A percentile compares a stretch with the other conserved stretches of the same genome.
Evolutionary conservation across 1,140 invertebrate genomes (phyloP).

Genomic region (Chionoecetes opilio): DNA sequence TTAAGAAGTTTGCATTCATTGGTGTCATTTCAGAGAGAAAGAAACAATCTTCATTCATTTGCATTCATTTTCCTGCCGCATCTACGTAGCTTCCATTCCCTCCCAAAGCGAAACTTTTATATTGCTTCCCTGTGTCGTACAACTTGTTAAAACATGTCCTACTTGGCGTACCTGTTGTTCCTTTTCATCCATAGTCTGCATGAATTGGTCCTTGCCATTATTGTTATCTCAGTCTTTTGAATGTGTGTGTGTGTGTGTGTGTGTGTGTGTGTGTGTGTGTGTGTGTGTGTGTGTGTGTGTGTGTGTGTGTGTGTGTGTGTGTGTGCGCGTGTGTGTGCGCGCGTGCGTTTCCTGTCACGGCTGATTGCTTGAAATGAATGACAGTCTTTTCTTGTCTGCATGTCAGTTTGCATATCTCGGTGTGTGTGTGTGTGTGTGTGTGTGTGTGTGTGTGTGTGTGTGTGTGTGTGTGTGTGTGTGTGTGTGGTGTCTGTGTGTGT

Average conservation of each 20-base stretch:
- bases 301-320: constrained; percentile 27
- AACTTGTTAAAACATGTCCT: too few species aligned
- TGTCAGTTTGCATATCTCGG: background rate
- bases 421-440: background rate
- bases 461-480: background rate
- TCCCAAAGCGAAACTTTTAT: too few species aligned
- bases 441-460: too few species aligned
- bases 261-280: constrained; percentile 14
- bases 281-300: constrained; percentile 22
- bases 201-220: too few species aligned
- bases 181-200: too few species aligned
- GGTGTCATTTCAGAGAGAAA: too few species aligned
- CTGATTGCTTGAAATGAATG: background rate
- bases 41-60: too few species aligned
- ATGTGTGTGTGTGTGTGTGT: background rate
- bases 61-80: too few species aligned
- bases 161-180: too few species aligned
- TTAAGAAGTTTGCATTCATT: too few species aligned
- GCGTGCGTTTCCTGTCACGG: background rate
- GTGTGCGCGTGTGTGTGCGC: background rate
- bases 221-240: background rate
- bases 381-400: background rate
- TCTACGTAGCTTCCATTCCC: too few species aligned
- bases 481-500: constrained; percentile 18
- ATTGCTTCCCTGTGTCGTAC: too few species aligned